Conservation (phyloP, 2,113 vertebrate species). For the Gopherus evgoodei region DNA sequence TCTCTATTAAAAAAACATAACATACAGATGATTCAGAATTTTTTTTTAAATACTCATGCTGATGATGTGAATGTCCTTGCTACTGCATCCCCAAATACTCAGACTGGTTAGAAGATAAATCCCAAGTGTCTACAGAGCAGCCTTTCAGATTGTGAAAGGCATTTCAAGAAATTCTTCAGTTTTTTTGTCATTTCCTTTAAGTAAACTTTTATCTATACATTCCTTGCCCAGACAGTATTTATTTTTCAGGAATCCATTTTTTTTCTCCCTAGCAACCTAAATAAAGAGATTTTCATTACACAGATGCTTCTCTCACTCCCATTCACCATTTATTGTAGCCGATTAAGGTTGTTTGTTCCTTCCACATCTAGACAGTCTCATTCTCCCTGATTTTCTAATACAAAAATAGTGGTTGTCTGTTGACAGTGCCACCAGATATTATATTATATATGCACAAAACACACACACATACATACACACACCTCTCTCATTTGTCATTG, state of each 20-base stretch:
- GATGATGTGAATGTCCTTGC: not conserved
- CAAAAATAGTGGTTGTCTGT: not conserved
- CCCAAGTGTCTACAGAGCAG: not conserved
- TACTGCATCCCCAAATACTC: not conserved
- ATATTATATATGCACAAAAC: not conserved
- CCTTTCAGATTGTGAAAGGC: not conserved
- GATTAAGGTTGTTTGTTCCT: not conserved
- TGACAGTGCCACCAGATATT: not conserved
- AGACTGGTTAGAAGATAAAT: conserved; percentile 24
- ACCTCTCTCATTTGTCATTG: not conserved
- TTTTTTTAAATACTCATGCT: conserved; percentile 11
- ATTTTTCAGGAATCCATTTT: not conserved
- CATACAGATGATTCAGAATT: not conserved
- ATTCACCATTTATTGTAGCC: not conserved
- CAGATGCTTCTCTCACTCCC: not conserved
- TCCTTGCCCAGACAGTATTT: rapidly evolving
- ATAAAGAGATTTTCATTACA: not conserved
- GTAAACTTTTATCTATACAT: not conserved
- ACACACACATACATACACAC: not conserved
- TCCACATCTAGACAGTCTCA: not conserved
- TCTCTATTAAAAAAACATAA: conserved; percentile 26
- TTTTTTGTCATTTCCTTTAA: not conserved
- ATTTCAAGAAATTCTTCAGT: conserved; percentile 15
- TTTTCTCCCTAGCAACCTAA: not conserved
- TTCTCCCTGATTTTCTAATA: not conserved